Base-by-base conservation (phyloP, 2,888 invertebrate genomes). In the Acheta domesticus region DNA sequence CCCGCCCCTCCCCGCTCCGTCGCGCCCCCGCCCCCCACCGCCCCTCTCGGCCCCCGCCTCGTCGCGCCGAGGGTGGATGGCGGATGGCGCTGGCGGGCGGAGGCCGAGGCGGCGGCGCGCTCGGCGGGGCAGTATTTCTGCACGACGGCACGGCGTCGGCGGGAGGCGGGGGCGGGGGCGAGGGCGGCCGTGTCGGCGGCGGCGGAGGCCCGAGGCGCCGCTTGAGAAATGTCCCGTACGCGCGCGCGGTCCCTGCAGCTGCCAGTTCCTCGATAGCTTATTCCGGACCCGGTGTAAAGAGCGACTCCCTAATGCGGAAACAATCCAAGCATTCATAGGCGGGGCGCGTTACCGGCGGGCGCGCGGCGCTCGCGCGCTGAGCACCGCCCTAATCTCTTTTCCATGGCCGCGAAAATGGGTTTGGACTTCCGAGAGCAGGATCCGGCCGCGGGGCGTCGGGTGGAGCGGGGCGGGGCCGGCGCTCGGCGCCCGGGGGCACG, bases 371-470 rank as follows among this genome's bases (percentile, higher is more conserved):
- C 62, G n/a, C 49, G 21, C 79, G 76, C 75, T 79, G 76, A 75
- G 76, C 76, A 62, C 73, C 62, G 12, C 76, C 79, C 79, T 79
- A 79, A 79, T 79, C 76, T 73, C 76, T 79, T 79, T 79, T 76
- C 79, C 62, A 79, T 79, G 50, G 76, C 76, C 62, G 62, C 62
- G 62, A 62, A 62, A 62, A 62, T 62, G 62, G 62, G 16, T 62
- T 62, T 62, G 62, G 62, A 16, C 62, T n/a, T 62, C 62, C 16
- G 62, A 62, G 62, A 19, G 62, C 62, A n/a, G 62, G 62, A 62
- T 62, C 62, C 62, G 16, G 16, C 4, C 62, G 62, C n/a, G 36
- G 36, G 36, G 36, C 36, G 36, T 36, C 8, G 36, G 36, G 36
- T 8, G 36, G 36, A 5, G 8, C 36, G 36, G 36, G 36, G 36